These are phyloP conservation scores for Myotis brandtii DNA, from an alignment of 2,113 vertebrate genomes.

Conservation along the genomic window DNA sequence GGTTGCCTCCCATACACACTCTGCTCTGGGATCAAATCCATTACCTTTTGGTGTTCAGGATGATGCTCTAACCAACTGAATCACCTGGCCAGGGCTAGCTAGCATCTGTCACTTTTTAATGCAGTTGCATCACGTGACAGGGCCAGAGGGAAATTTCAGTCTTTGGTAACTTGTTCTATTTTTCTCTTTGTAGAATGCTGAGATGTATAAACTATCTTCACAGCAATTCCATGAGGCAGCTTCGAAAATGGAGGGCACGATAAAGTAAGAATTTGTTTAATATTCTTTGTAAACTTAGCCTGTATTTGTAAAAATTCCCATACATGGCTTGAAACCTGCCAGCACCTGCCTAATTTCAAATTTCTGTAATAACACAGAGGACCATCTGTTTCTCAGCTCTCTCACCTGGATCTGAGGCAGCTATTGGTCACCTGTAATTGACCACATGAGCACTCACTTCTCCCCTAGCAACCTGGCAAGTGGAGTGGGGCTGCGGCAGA, in stretches of 20 bases:
- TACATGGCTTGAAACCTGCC: conserved; percentile 13
- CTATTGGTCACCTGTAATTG: conserved; percentile 36
- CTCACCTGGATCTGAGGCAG: not conserved
- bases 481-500: not conserved
- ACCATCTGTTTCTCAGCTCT: conserved; percentile 46
- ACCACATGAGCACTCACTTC: not conserved
- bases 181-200: conserved; percentile 89
- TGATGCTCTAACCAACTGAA: too few relatives aligned
- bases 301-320: conserved; percentile 9
- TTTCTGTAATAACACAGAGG: conserved; percentile 33
- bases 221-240: conserved; percentile 93
- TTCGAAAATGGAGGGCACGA: conserved; percentile 87
- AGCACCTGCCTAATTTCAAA: conserved; percentile 33
- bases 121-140: not conserved
- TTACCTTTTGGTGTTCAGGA: not conserved
- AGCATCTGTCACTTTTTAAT: not conserved
- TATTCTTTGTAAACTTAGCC: conserved; percentile 63
- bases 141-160: not conserved
- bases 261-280: conserved; percentile 89
- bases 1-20: not conserved
- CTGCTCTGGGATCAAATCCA: not conserved
- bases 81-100: not conserved
- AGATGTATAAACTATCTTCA: conserved; percentile 91
- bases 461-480: not conserved
- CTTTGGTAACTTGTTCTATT: conserved; percentile 58